Base-by-base conservation (phyloP, 2,888 invertebrate species). In the Macropis europaea region DNA sequence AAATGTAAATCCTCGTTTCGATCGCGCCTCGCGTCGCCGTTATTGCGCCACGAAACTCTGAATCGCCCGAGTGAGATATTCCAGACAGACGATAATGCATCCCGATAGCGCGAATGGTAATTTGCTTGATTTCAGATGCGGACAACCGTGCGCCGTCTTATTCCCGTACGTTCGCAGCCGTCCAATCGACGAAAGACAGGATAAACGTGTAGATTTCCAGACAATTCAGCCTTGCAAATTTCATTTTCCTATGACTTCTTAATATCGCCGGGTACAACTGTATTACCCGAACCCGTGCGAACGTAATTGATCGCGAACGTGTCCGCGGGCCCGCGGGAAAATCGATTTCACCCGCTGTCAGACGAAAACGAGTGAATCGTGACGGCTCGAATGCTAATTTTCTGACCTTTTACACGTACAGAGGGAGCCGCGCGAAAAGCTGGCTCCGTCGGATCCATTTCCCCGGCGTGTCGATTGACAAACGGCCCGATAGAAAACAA, bases 401-500 rank as follows among this genome's bases (percentile, higher is more conserved):
- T 48, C 64, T 62, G 15, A 52, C 54, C 61, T 48, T 64, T 68
- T 53, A 47, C 61, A 19, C 54, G 48, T 38, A 13, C n/a, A n/a
- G n/a, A n/a, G 54, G 17, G 40, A 34, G 43, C 54, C 11, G 62
- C 28, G 34, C 5, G 38, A 42, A 70, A 57, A 66, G 40, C 40
- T 26, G n/a, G 17, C 28, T 34, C 9, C n/a, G 24, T 47, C 59
- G 36, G 24, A 68, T 70, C 48, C 66, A 57, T 68, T 73, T 73
- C 62, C 71, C 48, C 28, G 30, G 36, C 59, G 50, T n/a, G 56
- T 47, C 43, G 60, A 19, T 43, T 73, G 80, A 57, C 72, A 56
- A 76, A 78, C 78, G 75, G 69, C 38, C 50, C 57, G 62, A 63
- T 54, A 32, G 67, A 67, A 42, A 60, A 67, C 57, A 67, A 79